Base-by-base conservation (phyloP, 2,888 invertebrate species). In the Eilema sororculum region DNA sequence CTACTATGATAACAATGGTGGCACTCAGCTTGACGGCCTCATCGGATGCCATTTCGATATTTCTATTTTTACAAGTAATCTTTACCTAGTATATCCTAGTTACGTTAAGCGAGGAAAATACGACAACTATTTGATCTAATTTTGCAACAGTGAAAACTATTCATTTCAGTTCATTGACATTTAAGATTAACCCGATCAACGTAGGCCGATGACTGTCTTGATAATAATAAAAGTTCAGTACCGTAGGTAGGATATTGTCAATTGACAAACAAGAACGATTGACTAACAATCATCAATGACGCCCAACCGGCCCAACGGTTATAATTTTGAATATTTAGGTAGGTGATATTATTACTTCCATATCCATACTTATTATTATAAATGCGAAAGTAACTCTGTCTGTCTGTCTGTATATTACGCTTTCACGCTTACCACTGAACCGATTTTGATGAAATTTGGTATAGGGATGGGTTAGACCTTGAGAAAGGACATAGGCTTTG, bases 101-200 rank as follows among this genome's bases (percentile, higher is more conserved):
- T 58, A 13, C 58, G 16, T 0, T 25, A 16, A 28, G 13, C 8
- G 13, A 16, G 25, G 16, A 58, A 25, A 58, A 28, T 25, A 58
- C 16, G 0, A 25, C 25, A 24, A 58, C 16, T 28, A 58, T 13
- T 60, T 10, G n/a, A 30, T 10, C n/a, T 24, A 56, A 20, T 65
- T 37, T 57, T 28, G 5, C 30, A 65, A 65, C 22, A 30, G 33
- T 65, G 59, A 65, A 69, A 64, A 61, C 28, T 63, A 69, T 58
- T 52, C 46, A 52, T 58, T 64, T 37, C 2, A n/a, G 65, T 65
- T 69, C 69, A 61, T 56, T 69, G 69, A 61, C 65, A 65, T 65
- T 62, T 61, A 37, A 56, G 24, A 60, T 52, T 20, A 46, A 46
- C 28, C 58, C 13, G 62, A 62, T 46, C 52, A 61, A 20, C n/a